phyloP scores from a whole-genome alignment of 2,113 vertebrate species.

The Canis aureus region DNA sequence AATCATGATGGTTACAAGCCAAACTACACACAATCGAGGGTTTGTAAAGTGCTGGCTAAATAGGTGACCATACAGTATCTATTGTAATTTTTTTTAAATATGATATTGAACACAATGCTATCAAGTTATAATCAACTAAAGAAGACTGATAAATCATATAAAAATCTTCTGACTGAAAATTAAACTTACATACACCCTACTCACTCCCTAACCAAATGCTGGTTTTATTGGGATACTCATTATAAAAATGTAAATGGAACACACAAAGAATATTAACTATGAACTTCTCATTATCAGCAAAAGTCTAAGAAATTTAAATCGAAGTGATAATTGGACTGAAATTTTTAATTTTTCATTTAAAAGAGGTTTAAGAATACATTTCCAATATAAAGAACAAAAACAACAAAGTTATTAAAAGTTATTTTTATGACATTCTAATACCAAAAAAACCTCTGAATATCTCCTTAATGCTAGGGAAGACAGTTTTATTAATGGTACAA shows the following conservation, averaged over 20 bases:
- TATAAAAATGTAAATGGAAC: neutral
- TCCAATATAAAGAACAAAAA: neutral
- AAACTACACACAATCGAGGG: neutral
- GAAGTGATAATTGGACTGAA: neutral
- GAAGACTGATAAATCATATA: neutral
- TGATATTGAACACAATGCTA: neutral
- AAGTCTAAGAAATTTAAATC: conserved; percentile 17
- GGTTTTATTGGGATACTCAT: neutral
- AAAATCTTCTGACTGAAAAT: neutral
- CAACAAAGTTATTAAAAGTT: conserved; percentile 3
- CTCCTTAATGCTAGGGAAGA: conserved; percentile 37
- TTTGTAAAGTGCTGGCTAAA: neutral
- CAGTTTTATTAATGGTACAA: conserved; percentile 54
- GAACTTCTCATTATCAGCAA: neutral
- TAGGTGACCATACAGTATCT: neutral
- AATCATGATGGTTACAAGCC: neutral
- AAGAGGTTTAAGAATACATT: neutral
- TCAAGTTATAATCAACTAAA: neutral
- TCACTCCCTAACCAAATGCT: neutral
- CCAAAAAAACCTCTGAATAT: neutral
- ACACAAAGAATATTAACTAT: neutral
- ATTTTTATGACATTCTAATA: conserved; percentile 28
- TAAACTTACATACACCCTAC: neutral
- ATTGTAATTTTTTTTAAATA: neutral
- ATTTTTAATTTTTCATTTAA: neutral